Percentiles rank a stretch among this genome's conserved stretches.
Conservation (phyloP, 2,797 vertebrate genomes). For the Premnoplex brunnescens region DNA sequence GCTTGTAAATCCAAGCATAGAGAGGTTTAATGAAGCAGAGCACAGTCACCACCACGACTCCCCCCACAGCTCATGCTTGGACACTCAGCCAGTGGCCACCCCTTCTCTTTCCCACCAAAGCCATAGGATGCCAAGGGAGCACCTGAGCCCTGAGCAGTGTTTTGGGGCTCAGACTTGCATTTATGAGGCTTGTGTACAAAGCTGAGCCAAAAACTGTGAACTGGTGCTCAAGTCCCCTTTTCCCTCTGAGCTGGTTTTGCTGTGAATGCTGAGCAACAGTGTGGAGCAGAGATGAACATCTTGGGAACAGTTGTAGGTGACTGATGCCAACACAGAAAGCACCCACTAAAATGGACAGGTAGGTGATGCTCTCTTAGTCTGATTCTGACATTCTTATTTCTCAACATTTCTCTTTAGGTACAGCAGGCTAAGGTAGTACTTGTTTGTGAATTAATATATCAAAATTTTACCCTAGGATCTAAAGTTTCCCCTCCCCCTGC, state of each 20-base stretch:
- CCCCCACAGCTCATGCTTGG: rapidly evolving
- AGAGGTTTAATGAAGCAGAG: background rate
- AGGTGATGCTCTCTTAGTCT: background rate
- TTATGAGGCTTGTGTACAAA: background rate
- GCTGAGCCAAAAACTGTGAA: background rate
- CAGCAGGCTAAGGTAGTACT: background rate
- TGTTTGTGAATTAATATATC: background rate
- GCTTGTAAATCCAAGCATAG: background rate
- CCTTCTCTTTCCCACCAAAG: background rate
- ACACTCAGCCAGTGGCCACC: rapidly evolving
- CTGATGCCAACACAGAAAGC: background rate
- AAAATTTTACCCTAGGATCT: background rate
- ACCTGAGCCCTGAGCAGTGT: rapidly evolving
- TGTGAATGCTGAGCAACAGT: rapidly evolving
- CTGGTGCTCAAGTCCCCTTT: rapidly evolving
- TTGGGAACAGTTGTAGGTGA: background rate
- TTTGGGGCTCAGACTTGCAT: background rate
- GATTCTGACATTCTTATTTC: background rate
- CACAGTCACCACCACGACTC: background rate
- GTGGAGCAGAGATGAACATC: background rate
- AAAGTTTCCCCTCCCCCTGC: background rate
- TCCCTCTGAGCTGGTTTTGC: background rate
- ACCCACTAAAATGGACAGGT: background rate
- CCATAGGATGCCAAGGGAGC: too few relatives aligned
- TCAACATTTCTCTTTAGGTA: background rate